Base-by-base conservation (phyloP, 2,113 vertebrate species). In the Lepus americanus region DNA sequence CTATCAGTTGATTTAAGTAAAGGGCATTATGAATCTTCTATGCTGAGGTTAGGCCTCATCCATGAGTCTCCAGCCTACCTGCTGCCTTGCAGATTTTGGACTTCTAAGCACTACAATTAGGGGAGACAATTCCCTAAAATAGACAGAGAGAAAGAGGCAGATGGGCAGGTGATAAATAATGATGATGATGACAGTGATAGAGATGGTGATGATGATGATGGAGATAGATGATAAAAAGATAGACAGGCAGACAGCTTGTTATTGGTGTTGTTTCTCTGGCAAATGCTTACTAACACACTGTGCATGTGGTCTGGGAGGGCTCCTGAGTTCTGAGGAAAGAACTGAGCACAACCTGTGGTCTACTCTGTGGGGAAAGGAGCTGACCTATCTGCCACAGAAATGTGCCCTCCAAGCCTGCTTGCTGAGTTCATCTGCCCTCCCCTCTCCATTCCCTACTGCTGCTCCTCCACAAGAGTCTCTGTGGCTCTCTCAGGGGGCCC, bases 51-150 rank as follows among this genome's bases (percentile, higher is more conserved):
- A 27, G 36, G 76, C 14, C 23, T 90, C 81, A 64, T 53, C n/a
- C 20, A 73, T 33, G 23, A 53, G 83, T 70, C 61, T 59, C 81
- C 27, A 53, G 36, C 36, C 70, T 59, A 23, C 55, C 19, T 73
- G 33, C 25, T 92, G 27, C 33, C 72, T 64, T 86, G 67, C 23
- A 89, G n/a, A 81, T 79, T 94, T 96, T 33, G 55, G 29, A 80
- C n/a, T 80, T 88, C 49, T 3, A 2, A 76, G 49, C 22, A 51
- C 27, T 51, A 44, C 9, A 55, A 73, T 64, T 51, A 49, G 12
- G 67, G 74, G 12, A 92, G 72, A 19, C 59, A 79, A 67, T 83
- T 87, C 63, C 23, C 61, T 87, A 70, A 82, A 39, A 72, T 5
- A 31, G 6, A 67, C 64, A 39, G 11, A 69, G 2, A 39, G 25